Evolutionary conservation across 2,113 vertebrate species (phyloP).

Genomic region (Alexandromys fortis): DNA sequence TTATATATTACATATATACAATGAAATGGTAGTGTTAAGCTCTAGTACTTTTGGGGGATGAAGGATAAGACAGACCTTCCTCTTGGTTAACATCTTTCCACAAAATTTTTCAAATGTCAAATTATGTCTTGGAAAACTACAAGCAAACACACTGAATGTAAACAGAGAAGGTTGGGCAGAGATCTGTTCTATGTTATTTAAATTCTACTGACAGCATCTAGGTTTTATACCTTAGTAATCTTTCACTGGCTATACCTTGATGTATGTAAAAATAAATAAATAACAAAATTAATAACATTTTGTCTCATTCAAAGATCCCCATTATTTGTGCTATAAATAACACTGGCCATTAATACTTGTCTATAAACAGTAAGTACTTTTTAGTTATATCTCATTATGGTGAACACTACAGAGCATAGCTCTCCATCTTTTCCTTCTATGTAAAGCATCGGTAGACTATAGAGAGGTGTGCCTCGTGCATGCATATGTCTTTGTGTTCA

Average conservation of each 20-base stretch:
- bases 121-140: constrained; percentile 10
- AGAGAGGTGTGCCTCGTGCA: constrained; percentile 48
- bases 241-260: constrained; percentile 43
- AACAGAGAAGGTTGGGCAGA: constrained; percentile 55
- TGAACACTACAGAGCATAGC: constrained; percentile 69
- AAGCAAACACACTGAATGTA: constrained; percentile 17
- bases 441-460: constrained; percentile 58
- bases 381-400: constrained; percentile 74
- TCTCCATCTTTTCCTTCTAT: constrained; percentile 64
- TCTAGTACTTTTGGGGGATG: too few species aligned
- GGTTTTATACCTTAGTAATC: constrained; percentile 43
- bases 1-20: not conserved
- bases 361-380: constrained; percentile 71
- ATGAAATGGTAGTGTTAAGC: not conserved
- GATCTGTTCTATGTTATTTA: constrained; percentile 56
- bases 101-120: constrained; percentile 41
- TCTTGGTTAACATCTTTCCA: not conserved
- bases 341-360: constrained; percentile 69
- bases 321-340: constrained; percentile 61
- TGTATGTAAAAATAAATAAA: constrained; percentile 78
- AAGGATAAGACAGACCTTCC: not conserved
- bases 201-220: constrained; percentile 57
- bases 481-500: constrained; percentile 57
- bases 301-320: constrained; percentile 75
- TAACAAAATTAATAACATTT: constrained; percentile 76